These are phyloP conservation scores for Euplagia quadripunctaria DNA, from an alignment of 2,888 invertebrate genomes.

Conservation along the genomic window DNA sequence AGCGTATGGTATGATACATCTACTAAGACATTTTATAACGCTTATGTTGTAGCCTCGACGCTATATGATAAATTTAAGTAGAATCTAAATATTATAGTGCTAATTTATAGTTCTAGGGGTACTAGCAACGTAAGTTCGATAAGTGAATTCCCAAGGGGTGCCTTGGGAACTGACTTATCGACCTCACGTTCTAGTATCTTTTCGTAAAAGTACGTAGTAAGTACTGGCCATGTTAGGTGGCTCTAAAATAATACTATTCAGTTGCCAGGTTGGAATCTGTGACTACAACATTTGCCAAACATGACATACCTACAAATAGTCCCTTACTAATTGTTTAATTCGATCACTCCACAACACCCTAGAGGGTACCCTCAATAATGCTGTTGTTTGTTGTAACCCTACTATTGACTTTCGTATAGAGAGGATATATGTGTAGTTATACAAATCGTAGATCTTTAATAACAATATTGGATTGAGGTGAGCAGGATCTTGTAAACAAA, in stretches of 20 bases:
- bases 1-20: too few species aligned
- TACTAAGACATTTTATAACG: too few species aligned
- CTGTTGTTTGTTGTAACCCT: conserved; percentile 42
- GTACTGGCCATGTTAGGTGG: too few species aligned
- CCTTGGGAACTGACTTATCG: too few species aligned
- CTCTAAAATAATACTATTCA: background rate
- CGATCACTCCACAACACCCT: conserved; percentile 14
- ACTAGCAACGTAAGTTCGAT: too few species aligned
- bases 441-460: background rate
- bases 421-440: conserved; percentile 1
- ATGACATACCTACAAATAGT: conserved; percentile 12
- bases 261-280: conserved; percentile 1
- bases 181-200: too few species aligned
- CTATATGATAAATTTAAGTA: too few species aligned
- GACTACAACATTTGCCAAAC: conserved; percentile 13
- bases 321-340: conserved; percentile 46
- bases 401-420: conserved; percentile 23
- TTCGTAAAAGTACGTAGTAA: too few species aligned
- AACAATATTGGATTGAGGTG: background rate
- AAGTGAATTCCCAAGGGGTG: too few species aligned
- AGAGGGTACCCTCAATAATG: conserved; percentile 23
- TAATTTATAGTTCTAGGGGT: too few species aligned
- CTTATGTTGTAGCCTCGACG: too few species aligned
- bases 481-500: background rate
- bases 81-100: too few species aligned